Evolutionary conservation across 1,140 invertebrate species (phyloP).

Genomic region (Camponotus vicinus): DNA sequence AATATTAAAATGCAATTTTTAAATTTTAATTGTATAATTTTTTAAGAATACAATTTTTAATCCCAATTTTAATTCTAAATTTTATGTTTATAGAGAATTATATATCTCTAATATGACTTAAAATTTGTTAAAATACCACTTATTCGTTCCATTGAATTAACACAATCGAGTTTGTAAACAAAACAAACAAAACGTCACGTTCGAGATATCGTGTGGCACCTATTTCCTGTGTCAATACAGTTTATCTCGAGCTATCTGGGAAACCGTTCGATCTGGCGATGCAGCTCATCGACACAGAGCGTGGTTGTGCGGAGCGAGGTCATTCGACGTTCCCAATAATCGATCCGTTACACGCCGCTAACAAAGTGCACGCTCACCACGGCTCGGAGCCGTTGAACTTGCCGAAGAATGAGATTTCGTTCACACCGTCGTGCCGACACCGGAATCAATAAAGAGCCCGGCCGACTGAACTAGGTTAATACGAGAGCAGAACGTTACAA

Average conservation of each 20-base stretch:
- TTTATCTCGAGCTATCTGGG: conserved; percentile 11
- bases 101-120: neutral
- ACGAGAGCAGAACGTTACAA: conserved; percentile 49
- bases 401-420: conserved; percentile 74
- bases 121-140: neutral
- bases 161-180: neutral
- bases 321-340: conserved; percentile 65
- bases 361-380: conserved; percentile 61
- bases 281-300: conserved; percentile 12
- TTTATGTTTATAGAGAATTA: neutral
- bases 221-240: conserved; percentile 22
- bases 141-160: conserved; percentile 1
- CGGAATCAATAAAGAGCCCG: conserved; percentile 70
- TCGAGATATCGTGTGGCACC: neutral
- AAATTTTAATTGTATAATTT: no score
- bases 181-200: neutral
- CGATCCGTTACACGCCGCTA: conserved; percentile 65
- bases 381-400: conserved; percentile 64
- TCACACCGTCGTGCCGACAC: conserved; percentile 68
- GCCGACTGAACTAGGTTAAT: conserved; percentile 71
- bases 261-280: conserved; percentile 36
- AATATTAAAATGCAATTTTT: no score
- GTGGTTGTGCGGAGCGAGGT: conserved; percentile 10
- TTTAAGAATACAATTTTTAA: no score
- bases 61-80: neutral